Conservation (phyloP, 2,797 vertebrate genomes). For the Mallotus villosus region DNA sequence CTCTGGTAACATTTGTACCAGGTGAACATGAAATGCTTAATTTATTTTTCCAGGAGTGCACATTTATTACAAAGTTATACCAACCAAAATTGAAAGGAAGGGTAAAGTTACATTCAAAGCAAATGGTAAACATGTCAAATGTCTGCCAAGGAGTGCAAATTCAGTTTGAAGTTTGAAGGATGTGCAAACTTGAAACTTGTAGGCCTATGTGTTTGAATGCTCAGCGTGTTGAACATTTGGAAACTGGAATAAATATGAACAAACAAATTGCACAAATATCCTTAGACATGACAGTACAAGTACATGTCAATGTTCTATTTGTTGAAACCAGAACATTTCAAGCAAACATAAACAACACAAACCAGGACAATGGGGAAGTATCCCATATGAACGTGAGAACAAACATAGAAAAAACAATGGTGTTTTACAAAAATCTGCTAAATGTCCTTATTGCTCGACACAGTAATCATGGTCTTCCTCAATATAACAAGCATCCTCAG, state of each 20-base stretch:
- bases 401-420: constrained; percentile 1
- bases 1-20: background rate
- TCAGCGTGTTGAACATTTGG: background rate
- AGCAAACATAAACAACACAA: background rate
- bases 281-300: no score
- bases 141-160: constrained; percentile 6
- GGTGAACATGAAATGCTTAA: background rate
- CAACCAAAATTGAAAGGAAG: background rate
- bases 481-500: background rate
- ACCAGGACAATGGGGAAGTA: background rate
- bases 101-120: background rate
- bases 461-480: background rate
- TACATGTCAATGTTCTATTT: no score
- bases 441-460: no score
- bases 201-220: background rate
- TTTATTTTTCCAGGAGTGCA: background rate
- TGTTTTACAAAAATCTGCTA: no score
- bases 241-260: background rate
- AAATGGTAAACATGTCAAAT: constrained; percentile 3
- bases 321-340: no score
- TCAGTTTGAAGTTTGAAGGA: background rate
- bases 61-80: background rate
- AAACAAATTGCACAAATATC: background rate
- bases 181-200: background rate
- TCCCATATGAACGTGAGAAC: background rate